Evolutionary conservation across 2,888 invertebrate genomes (phyloP).

Genomic region (Oasisia sp.): DNA sequence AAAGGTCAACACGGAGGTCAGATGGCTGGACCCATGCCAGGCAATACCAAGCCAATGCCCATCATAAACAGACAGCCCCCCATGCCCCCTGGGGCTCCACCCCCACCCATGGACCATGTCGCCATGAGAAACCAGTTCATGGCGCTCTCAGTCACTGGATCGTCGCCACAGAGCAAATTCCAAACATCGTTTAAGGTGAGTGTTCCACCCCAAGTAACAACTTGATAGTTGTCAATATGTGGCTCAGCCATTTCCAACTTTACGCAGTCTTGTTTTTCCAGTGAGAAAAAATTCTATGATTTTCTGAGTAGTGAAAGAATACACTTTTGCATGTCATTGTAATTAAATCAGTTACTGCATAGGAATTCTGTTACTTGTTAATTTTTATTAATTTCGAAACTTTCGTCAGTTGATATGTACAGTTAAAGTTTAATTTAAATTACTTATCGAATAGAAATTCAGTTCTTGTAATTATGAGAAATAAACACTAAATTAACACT

Average conservation of each 20-base stretch:
- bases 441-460: too few species aligned
- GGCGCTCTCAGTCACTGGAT: neutral
- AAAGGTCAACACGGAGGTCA: conserved; percentile 19
- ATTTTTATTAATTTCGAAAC: too few species aligned
- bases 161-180: conserved; percentile 23
- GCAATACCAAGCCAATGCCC: neutral
- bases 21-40: neutral
- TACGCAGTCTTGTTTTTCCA: neutral
- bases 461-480: too few species aligned
- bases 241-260: neutral
- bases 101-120: conserved; percentile 25
- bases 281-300: neutral
- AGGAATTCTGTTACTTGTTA: too few species aligned
- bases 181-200: conserved; percentile 5
- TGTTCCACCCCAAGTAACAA: neutral
- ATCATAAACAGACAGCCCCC: conserved; percentile 18
- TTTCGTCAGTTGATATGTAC: too few species aligned
- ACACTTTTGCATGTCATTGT: too few species aligned
- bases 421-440: too few species aligned
- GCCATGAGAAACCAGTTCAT: conserved; percentile 26
- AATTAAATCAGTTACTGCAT: too few species aligned
- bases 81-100: conserved; percentile 26
- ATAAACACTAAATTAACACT: too few species aligned
- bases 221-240: neutral
- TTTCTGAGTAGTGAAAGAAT: too few species aligned